Percentiles rank a stretch among this genome's conserved stretches.
Evolutionary conservation across 2,797 vertebrate genomes (phyloP).

Genomic region (Sebastes taczanowskii): DNA sequence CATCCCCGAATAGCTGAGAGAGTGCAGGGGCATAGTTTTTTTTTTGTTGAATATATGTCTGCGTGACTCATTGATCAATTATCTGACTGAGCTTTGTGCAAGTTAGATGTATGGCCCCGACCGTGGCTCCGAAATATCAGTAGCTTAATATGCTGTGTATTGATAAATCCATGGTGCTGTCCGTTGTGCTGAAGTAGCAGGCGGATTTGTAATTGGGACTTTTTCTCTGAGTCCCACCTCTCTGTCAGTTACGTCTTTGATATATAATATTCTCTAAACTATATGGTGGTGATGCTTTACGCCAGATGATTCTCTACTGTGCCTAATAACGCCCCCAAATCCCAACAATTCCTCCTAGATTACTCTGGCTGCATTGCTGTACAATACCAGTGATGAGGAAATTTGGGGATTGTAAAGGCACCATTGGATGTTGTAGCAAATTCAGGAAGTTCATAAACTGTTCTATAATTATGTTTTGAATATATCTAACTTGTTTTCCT

Average conservation of each 20-base stretch:
- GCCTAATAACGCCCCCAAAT: background rate
- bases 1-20: too few species aligned
- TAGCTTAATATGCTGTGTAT: background rate
- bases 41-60: too few species aligned
- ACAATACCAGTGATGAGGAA: background rate
- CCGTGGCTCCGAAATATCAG: too few species aligned
- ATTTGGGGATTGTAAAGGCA: background rate
- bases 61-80: too few species aligned
- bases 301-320: accelerated
- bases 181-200: too few species aligned
- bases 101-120: too few species aligned
- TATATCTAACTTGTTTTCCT: background rate
- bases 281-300: background rate
- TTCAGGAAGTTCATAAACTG: background rate
- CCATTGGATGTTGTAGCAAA: background rate
- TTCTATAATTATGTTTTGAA: background rate
- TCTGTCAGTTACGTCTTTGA: too few species aligned
- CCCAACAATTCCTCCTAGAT: background rate
- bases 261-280: too few species aligned
- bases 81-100: too few species aligned
- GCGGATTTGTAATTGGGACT: background rate
- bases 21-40: too few species aligned
- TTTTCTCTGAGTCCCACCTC: background rate
- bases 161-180: background rate
- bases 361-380: background rate